These are phyloP conservation scores for Spizaetus ornatus DNA, from an alignment of 2,113 vertebrate genomes.

Conservation along the genomic window DNA sequence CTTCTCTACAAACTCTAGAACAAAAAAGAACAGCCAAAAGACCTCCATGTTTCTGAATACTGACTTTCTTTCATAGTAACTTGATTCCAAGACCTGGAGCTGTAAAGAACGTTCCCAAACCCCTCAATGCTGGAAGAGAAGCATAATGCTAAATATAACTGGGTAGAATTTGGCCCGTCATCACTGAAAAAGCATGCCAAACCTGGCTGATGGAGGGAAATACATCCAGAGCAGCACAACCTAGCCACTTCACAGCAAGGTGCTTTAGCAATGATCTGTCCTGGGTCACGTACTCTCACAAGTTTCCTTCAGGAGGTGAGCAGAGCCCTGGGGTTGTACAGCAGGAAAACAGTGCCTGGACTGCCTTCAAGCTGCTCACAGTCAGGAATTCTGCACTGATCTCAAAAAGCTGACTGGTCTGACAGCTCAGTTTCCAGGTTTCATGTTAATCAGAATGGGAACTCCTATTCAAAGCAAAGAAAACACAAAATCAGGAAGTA, in stretches of 20 bases:
- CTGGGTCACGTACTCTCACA: constrained; percentile 10
- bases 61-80: not conserved
- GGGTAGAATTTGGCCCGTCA: not conserved
- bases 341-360: constrained; percentile 19
- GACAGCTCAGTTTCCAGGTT: constrained; percentile 55
- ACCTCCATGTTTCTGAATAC: not conserved
- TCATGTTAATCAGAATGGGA: constrained; percentile 54
- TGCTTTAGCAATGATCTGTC: constrained; percentile 27
- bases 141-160: not conserved
- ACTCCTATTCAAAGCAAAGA: constrained; percentile 64
- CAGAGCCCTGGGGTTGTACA: constrained; percentile 4
- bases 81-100: not conserved
- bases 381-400: constrained; percentile 44
- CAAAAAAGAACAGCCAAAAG: not conserved
- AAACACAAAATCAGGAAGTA: constrained; percentile 59
- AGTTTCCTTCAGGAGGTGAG: constrained; percentile 40
- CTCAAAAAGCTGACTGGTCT: constrained; percentile 11
- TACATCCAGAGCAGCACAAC: not conserved
- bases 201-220: not conserved
- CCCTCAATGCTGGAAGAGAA: not conserved
- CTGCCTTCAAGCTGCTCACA: constrained; percentile 33
- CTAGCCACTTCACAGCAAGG: constrained; percentile 6
- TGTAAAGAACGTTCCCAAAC: not conserved
- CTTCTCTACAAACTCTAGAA: not conserved
- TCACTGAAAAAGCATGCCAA: not conserved